Conservation (phyloP, 2,113 vertebrate species). For the Prinia subflava region DNA sequence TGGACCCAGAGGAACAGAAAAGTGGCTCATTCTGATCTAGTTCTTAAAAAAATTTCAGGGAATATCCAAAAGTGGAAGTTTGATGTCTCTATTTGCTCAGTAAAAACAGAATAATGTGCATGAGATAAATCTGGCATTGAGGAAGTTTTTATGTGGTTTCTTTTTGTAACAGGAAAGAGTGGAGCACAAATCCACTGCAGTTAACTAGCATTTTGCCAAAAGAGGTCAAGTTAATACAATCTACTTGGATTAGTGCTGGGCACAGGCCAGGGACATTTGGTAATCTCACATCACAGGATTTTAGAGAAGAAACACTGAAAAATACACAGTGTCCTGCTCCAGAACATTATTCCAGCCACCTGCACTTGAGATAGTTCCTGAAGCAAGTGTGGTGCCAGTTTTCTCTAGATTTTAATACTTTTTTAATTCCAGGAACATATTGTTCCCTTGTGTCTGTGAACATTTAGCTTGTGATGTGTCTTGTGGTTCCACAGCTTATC, state of each 20-base stretch:
- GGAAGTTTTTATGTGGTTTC: background rate
- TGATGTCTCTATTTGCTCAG: background rate
- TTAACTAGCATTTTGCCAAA: background rate
- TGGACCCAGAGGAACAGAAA: background rate
- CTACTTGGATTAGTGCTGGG: background rate
- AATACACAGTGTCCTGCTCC: background rate
- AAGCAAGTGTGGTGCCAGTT: background rate
- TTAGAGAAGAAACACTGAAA: background rate
- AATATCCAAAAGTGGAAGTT: background rate
- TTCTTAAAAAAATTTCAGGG: background rate
- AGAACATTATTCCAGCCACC: background rate
- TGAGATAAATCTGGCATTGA: background rate
- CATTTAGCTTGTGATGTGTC: fast-evolving
- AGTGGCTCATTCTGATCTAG: background rate
- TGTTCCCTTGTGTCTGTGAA: background rate
- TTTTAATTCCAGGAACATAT: background rate
- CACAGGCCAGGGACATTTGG: background rate
- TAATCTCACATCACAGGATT: background rate
- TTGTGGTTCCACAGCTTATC: background rate
- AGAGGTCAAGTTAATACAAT: background rate
- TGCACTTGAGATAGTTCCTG: background rate
- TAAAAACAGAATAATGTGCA: background rate
- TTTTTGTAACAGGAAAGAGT: background rate
- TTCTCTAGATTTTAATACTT: background rate
- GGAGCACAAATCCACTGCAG: background rate